Evolutionary conservation across 2,797 vertebrate species (phyloP).

Genomic region (Gallinago stenura): DNA sequence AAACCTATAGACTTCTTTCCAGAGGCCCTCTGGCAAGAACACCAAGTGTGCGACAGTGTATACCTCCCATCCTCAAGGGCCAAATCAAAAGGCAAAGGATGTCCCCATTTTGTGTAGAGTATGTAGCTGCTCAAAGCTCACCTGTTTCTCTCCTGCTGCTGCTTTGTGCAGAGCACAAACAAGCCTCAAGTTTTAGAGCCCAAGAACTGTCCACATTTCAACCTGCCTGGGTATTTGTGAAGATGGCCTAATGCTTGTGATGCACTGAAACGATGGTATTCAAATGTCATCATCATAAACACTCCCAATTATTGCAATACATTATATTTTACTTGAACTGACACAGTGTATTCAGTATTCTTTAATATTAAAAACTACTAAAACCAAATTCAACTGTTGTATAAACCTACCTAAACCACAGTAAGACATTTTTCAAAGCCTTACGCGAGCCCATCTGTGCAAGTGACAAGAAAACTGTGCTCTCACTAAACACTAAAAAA

Average conservation of each 20-base stretch:
- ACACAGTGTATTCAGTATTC: neutral
- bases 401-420: neutral
- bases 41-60: accelerated
- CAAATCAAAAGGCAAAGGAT: neutral
- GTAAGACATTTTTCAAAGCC: neutral
- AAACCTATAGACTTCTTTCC: neutral
- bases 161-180: neutral
- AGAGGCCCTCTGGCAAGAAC: neutral
- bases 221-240: neutral
- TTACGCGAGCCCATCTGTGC: neutral
- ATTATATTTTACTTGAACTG: neutral
- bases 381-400: neutral
- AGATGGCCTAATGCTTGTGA: neutral
- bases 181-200: neutral
- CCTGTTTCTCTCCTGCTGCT: neutral
- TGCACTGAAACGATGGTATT: neutral
- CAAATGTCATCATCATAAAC: neutral
- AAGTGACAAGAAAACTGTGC: neutral
- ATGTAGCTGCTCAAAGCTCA: neutral
- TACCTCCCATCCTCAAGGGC: neutral
- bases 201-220: neutral
- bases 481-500: neutral
- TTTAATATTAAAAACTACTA: neutral
- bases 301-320: neutral
- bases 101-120: neutral